Percentiles rank a stretch among this genome's conserved stretches.
These are phyloP conservation scores for Cossypha caffra DNA, from an alignment of 2,797 vertebrate genomes.

Conservation along the genomic window DNA sequence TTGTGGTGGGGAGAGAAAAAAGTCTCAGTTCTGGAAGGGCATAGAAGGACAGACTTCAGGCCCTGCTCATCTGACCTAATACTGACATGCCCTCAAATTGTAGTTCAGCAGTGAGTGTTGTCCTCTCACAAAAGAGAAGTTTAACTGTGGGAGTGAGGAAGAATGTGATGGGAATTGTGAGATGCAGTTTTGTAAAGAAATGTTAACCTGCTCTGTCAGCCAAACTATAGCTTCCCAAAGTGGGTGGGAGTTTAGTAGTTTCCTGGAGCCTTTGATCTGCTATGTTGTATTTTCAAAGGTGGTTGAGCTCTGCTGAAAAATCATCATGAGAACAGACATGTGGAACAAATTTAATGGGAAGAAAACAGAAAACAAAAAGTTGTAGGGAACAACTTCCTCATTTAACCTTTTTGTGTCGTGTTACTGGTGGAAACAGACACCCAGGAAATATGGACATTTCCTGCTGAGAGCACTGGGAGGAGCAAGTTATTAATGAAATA, in stretches of 20 bases:
- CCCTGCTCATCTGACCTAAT: background rate
- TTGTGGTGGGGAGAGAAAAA: background rate
- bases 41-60: background rate
- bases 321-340: background rate
- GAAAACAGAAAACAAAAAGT: background rate
- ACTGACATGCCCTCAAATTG: background rate
- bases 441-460: background rate
- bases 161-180: background rate
- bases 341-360: background rate
- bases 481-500: background rate
- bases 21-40: background rate
- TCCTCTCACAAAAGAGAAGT: background rate
- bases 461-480: background rate
- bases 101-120: background rate
- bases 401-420: background rate
- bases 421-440: background rate
- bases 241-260: background rate
- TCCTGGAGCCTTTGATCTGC: background rate
- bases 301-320: background rate
- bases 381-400: background rate
- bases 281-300: background rate
- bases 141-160: background rate
- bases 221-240: background rate
- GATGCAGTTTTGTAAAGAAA: background rate
- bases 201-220: background rate